Conservation (phyloP, 1,140 invertebrate genomes). For the Phymastichus coffea region DNA sequence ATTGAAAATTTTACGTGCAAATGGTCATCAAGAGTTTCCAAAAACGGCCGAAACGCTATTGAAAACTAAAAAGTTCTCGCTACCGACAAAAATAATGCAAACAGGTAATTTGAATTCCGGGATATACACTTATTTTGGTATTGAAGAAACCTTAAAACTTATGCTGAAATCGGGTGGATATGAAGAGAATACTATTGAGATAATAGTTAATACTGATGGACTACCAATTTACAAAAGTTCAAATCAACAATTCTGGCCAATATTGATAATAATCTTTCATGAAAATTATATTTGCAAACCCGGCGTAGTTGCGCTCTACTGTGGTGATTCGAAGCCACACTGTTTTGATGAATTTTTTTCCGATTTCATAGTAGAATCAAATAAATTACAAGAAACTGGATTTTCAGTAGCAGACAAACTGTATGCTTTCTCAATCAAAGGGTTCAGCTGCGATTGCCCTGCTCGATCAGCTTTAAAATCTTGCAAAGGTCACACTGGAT, state of each 20-base stretch:
- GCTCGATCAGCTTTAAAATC: slow-evolving; percentile 32
- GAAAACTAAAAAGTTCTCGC: neutral
- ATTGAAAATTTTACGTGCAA: neutral
- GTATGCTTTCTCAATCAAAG: slow-evolving; percentile 20
- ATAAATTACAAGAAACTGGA: neutral
- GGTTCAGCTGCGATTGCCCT: slow-evolving; percentile 29
- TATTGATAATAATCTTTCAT: neutral
- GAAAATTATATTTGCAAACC: neutral
- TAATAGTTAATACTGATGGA: neutral
- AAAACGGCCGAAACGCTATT: neutral
- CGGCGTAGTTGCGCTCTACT: slow-evolving; percentile 15
- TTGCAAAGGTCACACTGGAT: slow-evolving; percentile 30
- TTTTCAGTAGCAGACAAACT: neutral
- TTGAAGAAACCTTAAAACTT: neutral
- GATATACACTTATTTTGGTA: slow-evolving; percentile 8
- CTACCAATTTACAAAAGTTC: neutral
- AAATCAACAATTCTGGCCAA: neutral
- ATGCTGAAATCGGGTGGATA: neutral
- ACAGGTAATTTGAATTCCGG: neutral
- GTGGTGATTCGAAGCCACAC: slow-evolving; percentile 25
- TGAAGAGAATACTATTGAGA: neutral
- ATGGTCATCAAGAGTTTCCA: neutral
- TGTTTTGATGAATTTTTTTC: slow-evolving; percentile 19
- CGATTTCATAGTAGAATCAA: slow-evolving; percentile 28
- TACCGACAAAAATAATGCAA: neutral